Percentiles rank a stretch among this genome's conserved stretches.
Conservation (phyloP, 2,888 invertebrate genomes). For the Ichneumoninae sp. region DNA sequence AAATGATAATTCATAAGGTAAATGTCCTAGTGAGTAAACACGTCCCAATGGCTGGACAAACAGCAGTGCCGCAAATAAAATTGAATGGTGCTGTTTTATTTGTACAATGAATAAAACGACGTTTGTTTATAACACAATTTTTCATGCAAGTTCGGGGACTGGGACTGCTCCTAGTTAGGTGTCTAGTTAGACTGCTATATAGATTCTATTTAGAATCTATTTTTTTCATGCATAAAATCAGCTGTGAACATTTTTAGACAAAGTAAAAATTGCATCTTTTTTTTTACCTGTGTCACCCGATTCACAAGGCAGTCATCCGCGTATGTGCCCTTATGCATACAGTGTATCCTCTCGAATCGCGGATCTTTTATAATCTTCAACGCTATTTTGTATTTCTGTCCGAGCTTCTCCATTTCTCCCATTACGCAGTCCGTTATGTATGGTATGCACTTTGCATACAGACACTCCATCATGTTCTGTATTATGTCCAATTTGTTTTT, state of each 20-base stretch:
- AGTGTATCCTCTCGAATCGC: conserved; percentile 95
- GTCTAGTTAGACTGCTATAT: too few relatives aligned
- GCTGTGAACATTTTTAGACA: too few relatives aligned
- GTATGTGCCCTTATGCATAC: conserved; percentile 98
- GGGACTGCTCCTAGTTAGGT: too few relatives aligned
- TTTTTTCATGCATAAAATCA: not conserved
- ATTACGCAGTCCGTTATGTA: conserved; percentile 99
- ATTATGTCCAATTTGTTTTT: conserved; percentile 98
- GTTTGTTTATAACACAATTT: too few relatives aligned
- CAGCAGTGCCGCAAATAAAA: not conserved
- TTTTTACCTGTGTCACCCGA: conserved; percentile 91
- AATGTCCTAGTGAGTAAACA: too few relatives aligned
- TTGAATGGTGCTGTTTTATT: too few relatives aligned
- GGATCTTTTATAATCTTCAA: conserved; percentile 97
- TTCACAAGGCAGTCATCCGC: conserved; percentile 99
- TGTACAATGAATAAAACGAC: too few relatives aligned
- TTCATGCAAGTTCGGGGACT: too few relatives aligned
- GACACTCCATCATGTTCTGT: conserved; percentile 99
- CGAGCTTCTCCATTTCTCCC: conserved; percentile 98
- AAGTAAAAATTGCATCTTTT: not conserved
- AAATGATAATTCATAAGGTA: conserved; percentile 3
- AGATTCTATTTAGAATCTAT: not conserved
- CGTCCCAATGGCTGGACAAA: too few relatives aligned
- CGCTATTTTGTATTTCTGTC: conserved; percentile 97
- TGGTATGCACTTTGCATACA: conserved; percentile 99